Conservation (phyloP, 2,113 vertebrate species). For the Mola mola region DNA sequence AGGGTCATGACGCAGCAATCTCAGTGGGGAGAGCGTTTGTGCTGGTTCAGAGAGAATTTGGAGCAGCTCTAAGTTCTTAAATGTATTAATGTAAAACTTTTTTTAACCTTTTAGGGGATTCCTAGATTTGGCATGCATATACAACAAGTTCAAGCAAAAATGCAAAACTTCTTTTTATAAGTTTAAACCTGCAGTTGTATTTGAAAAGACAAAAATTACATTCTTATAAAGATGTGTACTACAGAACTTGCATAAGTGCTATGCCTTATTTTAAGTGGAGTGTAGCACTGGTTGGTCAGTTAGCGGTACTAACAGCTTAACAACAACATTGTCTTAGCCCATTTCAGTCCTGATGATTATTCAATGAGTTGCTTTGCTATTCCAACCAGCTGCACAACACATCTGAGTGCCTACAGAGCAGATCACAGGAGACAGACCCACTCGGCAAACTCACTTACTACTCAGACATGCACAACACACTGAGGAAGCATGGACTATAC, state of each 20-base stretch:
- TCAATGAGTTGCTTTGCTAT: conserved; percentile 52
- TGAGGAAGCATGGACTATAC: neutral
- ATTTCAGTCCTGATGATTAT: conserved; percentile 57
- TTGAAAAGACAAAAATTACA: too few species aligned
- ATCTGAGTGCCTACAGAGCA: conserved; percentile 16
- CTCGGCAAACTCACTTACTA: conserved; percentile 16
- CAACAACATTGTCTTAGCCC: conserved; percentile 35
- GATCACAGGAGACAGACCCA: conserved; percentile 11
- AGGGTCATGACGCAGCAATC: too few species aligned
- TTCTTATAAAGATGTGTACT: too few species aligned
- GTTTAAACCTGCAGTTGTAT: too few species aligned
- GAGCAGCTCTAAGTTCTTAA: too few species aligned
- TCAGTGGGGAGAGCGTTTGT: too few species aligned
- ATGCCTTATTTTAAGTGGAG: neutral
- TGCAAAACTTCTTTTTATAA: too few species aligned
- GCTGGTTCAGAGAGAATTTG: too few species aligned
- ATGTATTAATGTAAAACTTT: too few species aligned
- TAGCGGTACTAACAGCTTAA: conserved; percentile 19
- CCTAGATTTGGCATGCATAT: too few species aligned
- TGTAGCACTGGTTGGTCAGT: conserved; percentile 21
- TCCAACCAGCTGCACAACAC: conserved; percentile 40
- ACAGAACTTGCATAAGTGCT: neutral
- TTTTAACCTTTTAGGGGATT: too few species aligned
- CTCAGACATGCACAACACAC: neutral
- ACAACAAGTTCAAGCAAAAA: too few species aligned